Conservation (phyloP, 2,888 invertebrate species). For the Mimumesa dahlbomi region DNA sequence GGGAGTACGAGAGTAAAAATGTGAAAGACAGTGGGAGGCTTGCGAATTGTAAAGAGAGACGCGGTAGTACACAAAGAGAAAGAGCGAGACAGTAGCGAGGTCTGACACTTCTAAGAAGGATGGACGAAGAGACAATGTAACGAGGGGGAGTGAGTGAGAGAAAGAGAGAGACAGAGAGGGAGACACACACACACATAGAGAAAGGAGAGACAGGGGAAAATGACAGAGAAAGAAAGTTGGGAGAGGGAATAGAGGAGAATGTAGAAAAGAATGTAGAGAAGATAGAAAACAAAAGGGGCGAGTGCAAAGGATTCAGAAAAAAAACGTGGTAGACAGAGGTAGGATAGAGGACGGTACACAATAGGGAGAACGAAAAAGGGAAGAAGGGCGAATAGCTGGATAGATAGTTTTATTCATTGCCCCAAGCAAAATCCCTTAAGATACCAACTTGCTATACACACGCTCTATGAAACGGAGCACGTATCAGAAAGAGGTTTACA, state of each 20-base stretch:
- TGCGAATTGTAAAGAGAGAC: constrained; percentile 52
- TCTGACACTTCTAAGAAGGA: constrained; percentile 51
- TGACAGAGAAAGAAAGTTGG: constrained; percentile 2
- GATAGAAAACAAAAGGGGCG: constrained; percentile 31
- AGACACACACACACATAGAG: too few relatives aligned
- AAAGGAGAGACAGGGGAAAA: constrained; percentile 4
- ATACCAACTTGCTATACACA: constrained; percentile 17
- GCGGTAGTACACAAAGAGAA: constrained; percentile 40
- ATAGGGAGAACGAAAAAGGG: constrained; percentile 1
- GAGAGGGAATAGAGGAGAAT: constrained; percentile 4
- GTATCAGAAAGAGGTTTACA: background rate
- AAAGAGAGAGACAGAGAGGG: background rate
- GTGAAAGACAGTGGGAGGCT: constrained; percentile 52
- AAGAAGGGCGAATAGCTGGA: background rate
- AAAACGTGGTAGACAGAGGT: constrained; percentile 4
- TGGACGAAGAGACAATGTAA: constrained; percentile 45
- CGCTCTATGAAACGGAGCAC: background rate
- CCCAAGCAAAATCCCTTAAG: constrained; percentile 13
- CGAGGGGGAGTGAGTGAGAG: constrained; percentile 1
- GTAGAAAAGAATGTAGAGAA: constrained; percentile 24
- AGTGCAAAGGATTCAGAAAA: constrained; percentile 31
- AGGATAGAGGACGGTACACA: background rate
- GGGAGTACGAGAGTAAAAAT: constrained; percentile 45
- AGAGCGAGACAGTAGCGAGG: constrained; percentile 31
- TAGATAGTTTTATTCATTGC: constrained; percentile 50